Percentiles rank a stretch among this genome's conserved stretches.
These are phyloP conservation scores for Caenorhabditis japonica DNA, from an alignment of 2,888 invertebrate species.

Conservation along the genomic window DNA sequence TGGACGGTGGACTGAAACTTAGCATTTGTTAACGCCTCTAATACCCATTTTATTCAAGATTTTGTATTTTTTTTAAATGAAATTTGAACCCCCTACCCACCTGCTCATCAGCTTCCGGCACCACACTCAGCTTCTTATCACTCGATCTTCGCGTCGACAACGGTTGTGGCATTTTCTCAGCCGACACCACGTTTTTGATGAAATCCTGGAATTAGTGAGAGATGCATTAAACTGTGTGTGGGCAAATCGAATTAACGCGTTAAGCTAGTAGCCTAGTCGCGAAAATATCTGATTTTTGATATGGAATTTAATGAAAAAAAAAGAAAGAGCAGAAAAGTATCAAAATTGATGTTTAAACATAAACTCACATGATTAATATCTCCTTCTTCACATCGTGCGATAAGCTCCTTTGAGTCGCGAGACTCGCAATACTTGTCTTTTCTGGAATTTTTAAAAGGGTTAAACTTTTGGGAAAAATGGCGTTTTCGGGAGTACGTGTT, in stretches of 20 bases:
- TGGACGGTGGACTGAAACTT: constrained; percentile 64
- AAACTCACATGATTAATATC: constrained; percentile 51
- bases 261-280: too few relatives aligned
- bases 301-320: not conserved
- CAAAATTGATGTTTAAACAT: not conserved
- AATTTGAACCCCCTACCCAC: constrained; percentile 29
- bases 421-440: constrained; percentile 59
- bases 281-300: too few relatives aligned
- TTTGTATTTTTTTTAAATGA: not conserved
- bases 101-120: constrained; percentile 75
- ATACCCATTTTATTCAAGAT: not conserved
- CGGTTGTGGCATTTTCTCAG: constrained; percentile 45
- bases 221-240: too few relatives aligned
- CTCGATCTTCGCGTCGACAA: constrained; percentile 48
- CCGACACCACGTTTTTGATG: constrained; percentile 49
- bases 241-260: too few relatives aligned
- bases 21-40: not conserved
- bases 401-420: constrained; percentile 69
- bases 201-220: constrained; percentile 42
- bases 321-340: not conserved
- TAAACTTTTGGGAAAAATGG: not conserved
- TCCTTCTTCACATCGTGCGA: constrained; percentile 58
- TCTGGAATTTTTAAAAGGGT: constrained; percentile 32
- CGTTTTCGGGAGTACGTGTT: too few relatives aligned
- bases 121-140: constrained; percentile 74